Evolutionary conservation across 1,140 invertebrate species (phyloP).

Genomic region (Thalassaphorura encarpata): DNA sequence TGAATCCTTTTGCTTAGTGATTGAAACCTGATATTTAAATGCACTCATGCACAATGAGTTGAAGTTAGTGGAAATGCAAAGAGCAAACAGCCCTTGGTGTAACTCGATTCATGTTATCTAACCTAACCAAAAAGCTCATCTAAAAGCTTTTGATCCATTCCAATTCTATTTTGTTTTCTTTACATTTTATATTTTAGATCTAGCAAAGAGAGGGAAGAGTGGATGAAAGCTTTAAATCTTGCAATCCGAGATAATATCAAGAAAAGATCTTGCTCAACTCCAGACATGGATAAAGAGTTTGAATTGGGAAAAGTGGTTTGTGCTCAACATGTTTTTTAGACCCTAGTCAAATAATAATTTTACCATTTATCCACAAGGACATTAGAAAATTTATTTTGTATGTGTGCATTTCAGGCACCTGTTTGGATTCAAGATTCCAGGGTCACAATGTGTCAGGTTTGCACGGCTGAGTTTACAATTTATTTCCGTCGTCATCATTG

Average conservation of each 20-base stretch:
- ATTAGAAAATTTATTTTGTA: not conserved
- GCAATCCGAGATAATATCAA: conserved; percentile 51
- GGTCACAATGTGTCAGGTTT: conserved; percentile 63
- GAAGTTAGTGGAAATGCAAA: too few species aligned
- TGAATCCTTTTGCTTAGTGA: too few species aligned
- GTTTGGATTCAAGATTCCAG: conserved; percentile 57
- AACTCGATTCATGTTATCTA: too few species aligned
- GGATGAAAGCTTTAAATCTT: conserved; percentile 51
- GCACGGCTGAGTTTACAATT: conserved; percentile 57
- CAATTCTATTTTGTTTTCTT: not conserved
- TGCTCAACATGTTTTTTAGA: conserved; percentile 3
- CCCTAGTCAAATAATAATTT: not conserved
- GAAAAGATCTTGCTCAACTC: conserved; percentile 36
- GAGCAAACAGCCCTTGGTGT: too few species aligned
- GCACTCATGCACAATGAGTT: too few species aligned
- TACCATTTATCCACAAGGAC: not conserved
- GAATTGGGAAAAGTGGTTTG: conserved; percentile 35
- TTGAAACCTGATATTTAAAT: too few species aligned
- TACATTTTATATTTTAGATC: conserved; percentile 38
- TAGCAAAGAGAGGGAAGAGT: conserved; percentile 51
- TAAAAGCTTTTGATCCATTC: not conserved
- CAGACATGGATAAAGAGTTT: conserved; percentile 32
- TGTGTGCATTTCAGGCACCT: conserved; percentile 42
- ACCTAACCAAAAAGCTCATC: too few species aligned
- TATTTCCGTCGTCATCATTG: conserved; percentile 65